These are phyloP conservation scores for Hymenochirus boettgeri DNA, from an alignment of 2,113 vertebrate genomes.

Conservation along the genomic window DNA sequence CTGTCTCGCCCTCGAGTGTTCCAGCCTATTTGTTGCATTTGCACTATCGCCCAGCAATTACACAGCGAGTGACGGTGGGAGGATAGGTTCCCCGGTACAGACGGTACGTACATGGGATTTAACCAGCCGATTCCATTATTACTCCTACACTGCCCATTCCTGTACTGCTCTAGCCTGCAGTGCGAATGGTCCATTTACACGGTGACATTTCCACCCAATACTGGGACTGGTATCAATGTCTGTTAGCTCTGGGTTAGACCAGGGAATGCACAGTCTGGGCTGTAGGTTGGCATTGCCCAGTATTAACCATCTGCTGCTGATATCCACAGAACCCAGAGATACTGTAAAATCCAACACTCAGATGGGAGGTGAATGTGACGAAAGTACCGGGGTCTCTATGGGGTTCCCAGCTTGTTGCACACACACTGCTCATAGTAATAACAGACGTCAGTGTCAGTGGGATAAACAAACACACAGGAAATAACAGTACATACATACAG, in stretches of 20 bases:
- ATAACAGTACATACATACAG: no score
- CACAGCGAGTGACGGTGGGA: slow-evolving; percentile 37
- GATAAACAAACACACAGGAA: no score
- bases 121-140: no score
- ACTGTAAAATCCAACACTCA: slow-evolving; percentile 24
- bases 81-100: slow-evolving; percentile 45
- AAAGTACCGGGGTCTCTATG: slow-evolving; percentile 16
- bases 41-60: slow-evolving; percentile 45
- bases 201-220: no score
- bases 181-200: no score
- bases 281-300: no score
- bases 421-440: no score
- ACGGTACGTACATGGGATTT: slow-evolving; percentile 48
- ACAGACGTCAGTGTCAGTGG: no score
- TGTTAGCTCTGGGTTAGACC: no score
- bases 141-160: slow-evolving; percentile 11
- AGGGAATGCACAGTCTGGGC: no score
- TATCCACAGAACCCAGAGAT: slow-evolving; percentile 11
- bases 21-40: slow-evolving; percentile 42
- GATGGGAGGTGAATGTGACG: slow-evolving; percentile 25
- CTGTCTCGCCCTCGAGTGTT: slow-evolving; percentile 39
- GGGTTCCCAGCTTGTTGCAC: slow-evolving; percentile 25
- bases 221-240: no score
- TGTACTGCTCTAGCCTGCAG: no score
- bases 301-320: slow-evolving; percentile 20